Base-by-base conservation (phyloP, 2,888 invertebrate species). In the Heliconius erato region DNA sequence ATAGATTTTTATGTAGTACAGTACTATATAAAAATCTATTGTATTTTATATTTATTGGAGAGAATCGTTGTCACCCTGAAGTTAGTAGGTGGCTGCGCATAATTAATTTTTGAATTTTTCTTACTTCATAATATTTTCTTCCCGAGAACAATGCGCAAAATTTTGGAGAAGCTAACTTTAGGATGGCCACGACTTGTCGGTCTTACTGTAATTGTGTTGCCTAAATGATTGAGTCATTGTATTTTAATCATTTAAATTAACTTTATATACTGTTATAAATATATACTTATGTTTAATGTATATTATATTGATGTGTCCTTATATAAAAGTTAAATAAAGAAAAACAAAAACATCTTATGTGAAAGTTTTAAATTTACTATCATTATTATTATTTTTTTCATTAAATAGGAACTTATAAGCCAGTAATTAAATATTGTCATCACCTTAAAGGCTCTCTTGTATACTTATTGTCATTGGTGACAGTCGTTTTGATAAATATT, bases 401-500 rank as follows among this genome's bases (percentile, higher is more conserved):
- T 54, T 7, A 44, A 63, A 40, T 5, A n/a, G 40, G n/a, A 71
- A 71, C 23, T 71, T 71, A 71, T 71, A 40, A 40, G 69, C 14
- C 71, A 26, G 26, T 72, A 19, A 16, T 19, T 19, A 26, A n/a
- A 28, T 72, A 44, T 44, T 26, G 16, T 12, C 2, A 19, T 35
- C 7, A 35, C 26, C 35, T 16, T 40, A 16, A 76, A 35, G 40
- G 63, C 35, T 76, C n/a, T 59, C 35, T n/a, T 63, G 35, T 76
- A 63, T 67, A 67, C 49, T 67, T 68, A 28, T 23, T 69, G 49
- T 69, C 72, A 49, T 74, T n/a, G 6, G 19, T 80, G 69, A 69
- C 68, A 68, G 54, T 59, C 2, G 54, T 76, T 78, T 78, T 71
- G 81, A 83, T 80, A 54, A 74, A 80, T 63, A 80, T 54, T 83